Conservation (phyloP, 2,113 vertebrate species). For the Pan troglodytes region NHGRI_mPanTro3-v2.1_pri NC_072415.2:86018501-86019000, state of each 20-base stretch:
- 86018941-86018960: neutral
- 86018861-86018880: neutral
- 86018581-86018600: neutral
- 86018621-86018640: neutral
- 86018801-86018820: neutral
- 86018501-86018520: neutral
- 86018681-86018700: slow-evolving; percentile 60
- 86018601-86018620: neutral
- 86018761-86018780: slow-evolving; percentile 24
- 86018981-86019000: neutral
- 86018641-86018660: slow-evolving; percentile 38
- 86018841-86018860: neutral
- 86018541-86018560: neutral
- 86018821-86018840: neutral
- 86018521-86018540: neutral
- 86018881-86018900: neutral
- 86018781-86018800: neutral
- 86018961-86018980: neutral
- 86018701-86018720: slow-evolving; percentile 32
- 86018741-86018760: neutral
- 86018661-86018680: slow-evolving; percentile 19
- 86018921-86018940: neutral
- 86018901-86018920: neutral
- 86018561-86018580: neutral
- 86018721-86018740: slow-evolving; percentile 12